Conservation (phyloP, 2,113 vertebrate species). For the Hystrix brachyura region DNA sequence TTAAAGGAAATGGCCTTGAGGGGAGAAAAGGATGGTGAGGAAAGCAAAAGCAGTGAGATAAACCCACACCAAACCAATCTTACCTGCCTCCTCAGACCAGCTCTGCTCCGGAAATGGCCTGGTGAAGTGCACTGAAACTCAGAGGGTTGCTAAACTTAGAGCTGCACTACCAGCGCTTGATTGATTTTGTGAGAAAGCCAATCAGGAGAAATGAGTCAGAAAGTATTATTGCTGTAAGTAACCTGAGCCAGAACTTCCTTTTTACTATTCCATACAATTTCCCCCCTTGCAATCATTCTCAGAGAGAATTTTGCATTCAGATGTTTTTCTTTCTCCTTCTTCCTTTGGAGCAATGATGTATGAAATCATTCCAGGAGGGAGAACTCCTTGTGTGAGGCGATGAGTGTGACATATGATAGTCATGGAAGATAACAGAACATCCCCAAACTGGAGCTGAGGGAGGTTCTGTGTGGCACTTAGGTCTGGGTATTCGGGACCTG, state of each 20-base stretch:
- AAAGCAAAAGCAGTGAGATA: background rate
- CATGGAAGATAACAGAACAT: slow-evolving; percentile 74
- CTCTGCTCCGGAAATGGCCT: background rate
- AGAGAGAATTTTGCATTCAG: slow-evolving; percentile 59
- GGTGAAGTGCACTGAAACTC: background rate
- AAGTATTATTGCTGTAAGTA: background rate
- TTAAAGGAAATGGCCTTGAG: background rate
- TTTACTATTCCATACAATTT: slow-evolving; percentile 2
- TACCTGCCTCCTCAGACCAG: background rate
- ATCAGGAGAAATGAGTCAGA: slow-evolving; percentile 46
- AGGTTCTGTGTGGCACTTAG: slow-evolving; percentile 68
- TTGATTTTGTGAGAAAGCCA: background rate
- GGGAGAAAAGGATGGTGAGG: background rate
- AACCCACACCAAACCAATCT: background rate
- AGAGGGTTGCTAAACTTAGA: background rate
- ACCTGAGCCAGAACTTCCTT: slow-evolving; percentile 26
- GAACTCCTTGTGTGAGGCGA: slow-evolving; percentile 70
- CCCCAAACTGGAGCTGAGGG: slow-evolving; percentile 78
- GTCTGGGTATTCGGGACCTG: background rate
- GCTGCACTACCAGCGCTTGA: background rate
- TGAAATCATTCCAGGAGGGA: slow-evolving; percentile 74
- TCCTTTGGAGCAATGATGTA: slow-evolving; percentile 36
- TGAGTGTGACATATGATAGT: slow-evolving; percentile 74
- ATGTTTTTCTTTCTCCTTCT: slow-evolving; percentile 31
- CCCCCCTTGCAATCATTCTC: background rate